Evolutionary conservation across 2,797 vertebrate genomes (phyloP).

Genomic region (Fundulus diaphanus): DNA sequence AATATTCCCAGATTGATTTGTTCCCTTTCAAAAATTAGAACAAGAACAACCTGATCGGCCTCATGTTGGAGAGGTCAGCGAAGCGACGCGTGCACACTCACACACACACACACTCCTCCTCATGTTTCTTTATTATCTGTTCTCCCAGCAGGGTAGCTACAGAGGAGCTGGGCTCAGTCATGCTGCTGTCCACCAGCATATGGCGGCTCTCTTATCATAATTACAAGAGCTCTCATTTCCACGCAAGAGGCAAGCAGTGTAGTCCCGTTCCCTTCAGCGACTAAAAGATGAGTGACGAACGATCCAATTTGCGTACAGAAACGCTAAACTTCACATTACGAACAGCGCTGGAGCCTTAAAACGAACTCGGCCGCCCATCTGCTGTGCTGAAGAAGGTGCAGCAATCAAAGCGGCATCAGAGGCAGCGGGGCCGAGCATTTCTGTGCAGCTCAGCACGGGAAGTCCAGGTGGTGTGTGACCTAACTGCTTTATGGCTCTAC

Average conservation of each 20-base stretch:
- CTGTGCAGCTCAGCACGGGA: conserved; percentile 27
- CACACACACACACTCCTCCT: conserved; percentile 29
- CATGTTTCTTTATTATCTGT: conserved; percentile 53
- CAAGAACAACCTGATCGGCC: conserved; percentile 31
- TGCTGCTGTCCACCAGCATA: conserved; percentile 46
- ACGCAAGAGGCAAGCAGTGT: conserved; percentile 5
- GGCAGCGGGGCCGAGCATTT: conserved; percentile 16
- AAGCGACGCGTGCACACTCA: conserved; percentile 24
- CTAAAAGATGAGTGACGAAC: neutral
- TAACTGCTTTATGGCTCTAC: conserved; percentile 6
- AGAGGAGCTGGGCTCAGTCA: no score
- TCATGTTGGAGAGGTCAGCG: conserved; percentile 46
- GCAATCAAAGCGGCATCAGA: conserved; percentile 14
- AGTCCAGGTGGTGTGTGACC: conserved; percentile 55
- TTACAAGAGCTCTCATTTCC: conserved; percentile 15
- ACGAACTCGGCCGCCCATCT: conserved; percentile 19
- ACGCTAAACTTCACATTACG: neutral
- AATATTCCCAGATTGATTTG: conserved; percentile 36
- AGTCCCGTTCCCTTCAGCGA: neutral
- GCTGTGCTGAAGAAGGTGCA: conserved; percentile 21
- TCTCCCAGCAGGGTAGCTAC: conserved; percentile 35
- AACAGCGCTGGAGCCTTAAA: neutral
- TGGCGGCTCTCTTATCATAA: conserved; percentile 11
- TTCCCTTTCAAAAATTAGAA: conserved; percentile 48
- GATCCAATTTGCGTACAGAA: neutral